These are phyloP conservation scores for Bimastos eiseni DNA, from an alignment of 2,888 invertebrate species.

Conservation along the genomic window DNA sequence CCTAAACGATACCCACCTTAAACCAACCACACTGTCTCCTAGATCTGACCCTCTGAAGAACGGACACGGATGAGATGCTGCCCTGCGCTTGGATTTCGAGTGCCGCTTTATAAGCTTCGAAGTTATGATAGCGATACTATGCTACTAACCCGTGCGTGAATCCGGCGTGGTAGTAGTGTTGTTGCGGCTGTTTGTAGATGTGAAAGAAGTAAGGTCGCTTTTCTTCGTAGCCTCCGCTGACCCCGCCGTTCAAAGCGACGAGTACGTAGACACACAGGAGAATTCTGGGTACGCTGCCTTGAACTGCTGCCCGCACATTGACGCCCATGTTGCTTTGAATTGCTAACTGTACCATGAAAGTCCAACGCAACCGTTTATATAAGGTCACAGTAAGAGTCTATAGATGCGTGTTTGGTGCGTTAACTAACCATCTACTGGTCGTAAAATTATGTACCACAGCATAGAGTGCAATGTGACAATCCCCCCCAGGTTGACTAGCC, in stretches of 20 bases:
- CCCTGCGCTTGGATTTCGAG: no score
- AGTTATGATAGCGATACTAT: not conserved
- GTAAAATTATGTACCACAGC: no score
- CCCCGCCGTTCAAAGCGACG: not conserved
- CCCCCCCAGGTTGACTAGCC: no score
- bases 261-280: not conserved
- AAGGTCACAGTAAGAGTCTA: not conserved
- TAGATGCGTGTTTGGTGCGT: no score
- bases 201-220: slow-evolving; percentile 4
- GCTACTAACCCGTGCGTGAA: slow-evolving; percentile 1
- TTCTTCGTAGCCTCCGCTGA: not conserved
- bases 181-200: slow-evolving; percentile 22
- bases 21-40: no score
- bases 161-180: slow-evolving; percentile 22
- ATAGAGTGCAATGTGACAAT: no score
- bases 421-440: no score
- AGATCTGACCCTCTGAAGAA: no score
- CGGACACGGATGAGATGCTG: no score
- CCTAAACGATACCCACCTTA: no score
- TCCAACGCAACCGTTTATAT: not conserved
- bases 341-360: not conserved
- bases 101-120: no score
- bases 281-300: not conserved
- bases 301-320: not conserved
- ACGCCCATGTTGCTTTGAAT: not conserved